Evolutionary conservation across 2,113 vertebrate genomes (phyloP).

Genomic region (Clarias batrachus): DNA sequence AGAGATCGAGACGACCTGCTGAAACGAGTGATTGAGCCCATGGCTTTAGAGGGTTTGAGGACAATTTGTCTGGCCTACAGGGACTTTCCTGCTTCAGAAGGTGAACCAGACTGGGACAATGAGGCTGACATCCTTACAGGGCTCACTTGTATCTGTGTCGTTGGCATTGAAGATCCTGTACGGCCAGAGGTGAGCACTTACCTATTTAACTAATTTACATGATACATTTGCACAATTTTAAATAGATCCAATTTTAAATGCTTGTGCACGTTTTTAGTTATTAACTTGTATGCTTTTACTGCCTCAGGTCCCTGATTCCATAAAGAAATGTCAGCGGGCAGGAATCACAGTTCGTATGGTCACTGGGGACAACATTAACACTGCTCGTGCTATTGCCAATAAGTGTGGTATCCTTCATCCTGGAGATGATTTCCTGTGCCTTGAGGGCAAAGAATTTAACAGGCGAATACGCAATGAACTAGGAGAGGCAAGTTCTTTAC

Average conservation of each 20-base stretch:
- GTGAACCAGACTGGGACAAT: constrained; percentile 92
- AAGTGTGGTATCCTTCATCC: constrained; percentile 94
- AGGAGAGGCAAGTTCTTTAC: constrained; percentile 80
- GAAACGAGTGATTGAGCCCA: constrained; percentile 91
- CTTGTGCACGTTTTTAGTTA: neutral
- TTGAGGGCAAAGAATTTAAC: constrained; percentile 98
- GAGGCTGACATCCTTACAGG: constrained; percentile 86
- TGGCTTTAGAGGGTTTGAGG: constrained; percentile 94
- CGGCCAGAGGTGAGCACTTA: constrained; percentile 82
- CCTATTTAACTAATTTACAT: neutral
- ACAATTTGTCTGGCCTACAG: constrained; percentile 95
- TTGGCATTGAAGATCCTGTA: constrained; percentile 98
- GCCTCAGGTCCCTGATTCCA: constrained; percentile 91
- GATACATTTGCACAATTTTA: neutral
- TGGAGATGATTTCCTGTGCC: constrained; percentile 93
- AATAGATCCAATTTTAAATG: neutral
- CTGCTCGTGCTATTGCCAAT: constrained; percentile 90
- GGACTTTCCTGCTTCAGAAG: constrained; percentile 84
- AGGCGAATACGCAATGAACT: constrained; percentile 89
- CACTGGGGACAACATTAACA: constrained; percentile 97
- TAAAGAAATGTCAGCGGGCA: constrained; percentile 91
- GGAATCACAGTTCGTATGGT: constrained; percentile 99
- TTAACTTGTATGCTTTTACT: constrained; percentile 3
- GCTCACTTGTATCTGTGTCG: constrained; percentile 91
- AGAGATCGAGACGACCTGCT: constrained; percentile 86